Evolutionary conservation across 2,113 vertebrate genomes (phyloP).

Genomic region (Pyxicephalus adspersus): DNA sequence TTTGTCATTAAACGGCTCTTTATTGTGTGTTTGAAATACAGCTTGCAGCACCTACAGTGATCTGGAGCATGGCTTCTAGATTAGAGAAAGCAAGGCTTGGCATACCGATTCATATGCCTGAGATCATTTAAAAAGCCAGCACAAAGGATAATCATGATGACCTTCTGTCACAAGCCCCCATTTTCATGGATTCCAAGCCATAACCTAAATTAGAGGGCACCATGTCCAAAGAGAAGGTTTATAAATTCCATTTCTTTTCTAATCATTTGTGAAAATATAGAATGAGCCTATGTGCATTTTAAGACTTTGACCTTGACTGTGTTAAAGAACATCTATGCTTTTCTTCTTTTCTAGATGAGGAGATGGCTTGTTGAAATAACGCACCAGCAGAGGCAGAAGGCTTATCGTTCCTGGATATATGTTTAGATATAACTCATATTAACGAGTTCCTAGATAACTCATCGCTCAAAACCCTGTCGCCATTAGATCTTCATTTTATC

Average conservation of each 20-base stretch:
- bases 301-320: slow-evolving; percentile 47
- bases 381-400: slow-evolving; percentile 26
- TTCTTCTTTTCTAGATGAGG: slow-evolving; percentile 43
- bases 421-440: slow-evolving; percentile 28
- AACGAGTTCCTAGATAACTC: slow-evolving; percentile 35
- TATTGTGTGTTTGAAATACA: slow-evolving; percentile 46
- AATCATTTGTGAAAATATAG: background rate
- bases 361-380: slow-evolving; percentile 4
- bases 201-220: background rate
- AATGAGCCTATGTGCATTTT: slow-evolving; percentile 19
- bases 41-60: slow-evolving; percentile 41
- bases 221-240: background rate
- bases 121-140: slow-evolving; percentile 32
- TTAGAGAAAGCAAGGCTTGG: slow-evolving; percentile 38
- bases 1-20: slow-evolving; percentile 33
- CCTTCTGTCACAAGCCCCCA: slow-evolving; percentile 32
- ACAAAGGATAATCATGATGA: slow-evolving; percentile 42
- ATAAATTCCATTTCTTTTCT: background rate
- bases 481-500: slow-evolving; percentile 41
- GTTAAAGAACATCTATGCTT: slow-evolving; percentile 7
- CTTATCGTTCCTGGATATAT: slow-evolving; percentile 42
- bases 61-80: slow-evolving; percentile 31
- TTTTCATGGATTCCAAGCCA: background rate
- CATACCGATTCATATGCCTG: slow-evolving; percentile 44
- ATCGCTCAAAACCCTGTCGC: slow-evolving; percentile 36